Percentiles rank a stretch among this genome's conserved stretches.
Evolutionary conservation across 1,140 invertebrate species (phyloP).

Genomic region (Venturia canescens): DNA sequence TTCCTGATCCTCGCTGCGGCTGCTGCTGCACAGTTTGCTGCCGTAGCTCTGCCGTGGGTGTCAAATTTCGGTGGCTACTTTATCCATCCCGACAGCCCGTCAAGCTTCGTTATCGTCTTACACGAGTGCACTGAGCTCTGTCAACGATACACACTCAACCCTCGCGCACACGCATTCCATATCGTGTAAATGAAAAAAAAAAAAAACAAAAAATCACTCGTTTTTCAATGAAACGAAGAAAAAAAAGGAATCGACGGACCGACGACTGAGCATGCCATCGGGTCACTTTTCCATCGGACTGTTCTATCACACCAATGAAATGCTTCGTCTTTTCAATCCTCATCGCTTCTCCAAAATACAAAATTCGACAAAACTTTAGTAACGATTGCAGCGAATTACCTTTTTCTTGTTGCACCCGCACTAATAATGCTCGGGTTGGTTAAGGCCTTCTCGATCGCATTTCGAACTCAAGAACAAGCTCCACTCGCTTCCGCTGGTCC

Average conservation of each 20-base stretch:
- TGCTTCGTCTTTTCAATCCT: too few species aligned
- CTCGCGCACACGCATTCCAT: constrained; percentile 30
- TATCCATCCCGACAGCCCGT: constrained; percentile 72
- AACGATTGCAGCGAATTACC: background rate
- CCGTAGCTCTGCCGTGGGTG: constrained; percentile 55
- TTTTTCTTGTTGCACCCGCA: background rate
- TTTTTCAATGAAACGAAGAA: too few species aligned
- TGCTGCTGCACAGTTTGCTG: constrained; percentile 33
- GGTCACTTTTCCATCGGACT: background rate
- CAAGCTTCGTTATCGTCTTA: constrained; percentile 74
- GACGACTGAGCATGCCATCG: constrained; percentile 12
- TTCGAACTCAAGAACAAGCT: constrained; percentile 11
- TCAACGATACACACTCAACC: constrained; percentile 39
- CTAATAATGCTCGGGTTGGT: background rate
- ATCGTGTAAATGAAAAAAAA: constrained; percentile 11
- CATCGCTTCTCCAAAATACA: too few species aligned
- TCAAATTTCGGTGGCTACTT: constrained; percentile 72
- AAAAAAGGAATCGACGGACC: too few species aligned
- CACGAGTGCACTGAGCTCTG: constrained; percentile 59
- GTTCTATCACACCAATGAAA: constrained; percentile 5
- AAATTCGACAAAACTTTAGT: too few species aligned
- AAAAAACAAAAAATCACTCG: background rate
- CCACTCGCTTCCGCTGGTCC: constrained; percentile 18
- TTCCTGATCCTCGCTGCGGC: constrained; percentile 24
- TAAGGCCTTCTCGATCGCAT: constrained; percentile 21